Evolutionary conservation across 2,888 invertebrate species (phyloP).

Genomic region (Laspeyria flexula): DNA sequence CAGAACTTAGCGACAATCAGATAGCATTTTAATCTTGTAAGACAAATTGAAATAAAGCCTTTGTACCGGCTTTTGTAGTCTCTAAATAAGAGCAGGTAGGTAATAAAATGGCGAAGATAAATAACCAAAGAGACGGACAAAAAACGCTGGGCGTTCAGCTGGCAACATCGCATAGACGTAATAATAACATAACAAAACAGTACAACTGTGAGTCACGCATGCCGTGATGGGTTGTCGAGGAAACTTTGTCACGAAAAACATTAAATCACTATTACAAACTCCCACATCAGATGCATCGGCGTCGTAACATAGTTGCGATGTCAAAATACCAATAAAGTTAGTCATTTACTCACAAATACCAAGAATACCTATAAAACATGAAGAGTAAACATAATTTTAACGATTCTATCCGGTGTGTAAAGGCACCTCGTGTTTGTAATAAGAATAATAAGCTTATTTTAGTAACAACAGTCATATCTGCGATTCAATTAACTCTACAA

Average conservation of each 20-base stretch:
- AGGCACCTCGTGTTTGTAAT: background rate
- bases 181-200: constrained; percentile 63
- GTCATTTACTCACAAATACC: constrained; percentile 7
- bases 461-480: background rate
- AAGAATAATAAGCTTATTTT: background rate
- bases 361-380: background rate
- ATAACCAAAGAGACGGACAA: constrained; percentile 16
- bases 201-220: constrained; percentile 69
- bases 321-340: constrained; percentile 12
- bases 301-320: constrained; percentile 13
- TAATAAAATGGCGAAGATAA: constrained; percentile 4
- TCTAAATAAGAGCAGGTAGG: constrained; percentile 4
- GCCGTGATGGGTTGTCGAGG: constrained; percentile 65
- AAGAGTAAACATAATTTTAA: background rate
- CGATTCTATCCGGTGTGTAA: background rate
- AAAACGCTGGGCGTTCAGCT: constrained; percentile 44
- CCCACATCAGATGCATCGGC: constrained; percentile 17
- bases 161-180: constrained; percentile 60
- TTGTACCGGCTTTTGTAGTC: background rate
- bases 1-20: background rate
- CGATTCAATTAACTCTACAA: background rate
- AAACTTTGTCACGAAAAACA: constrained; percentile 71
- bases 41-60: background rate
- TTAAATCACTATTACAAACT: constrained; percentile 44
- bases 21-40: background rate